Conservation (phyloP, 2,113 vertebrate species). For the Dipodomys stephensi region DNA sequence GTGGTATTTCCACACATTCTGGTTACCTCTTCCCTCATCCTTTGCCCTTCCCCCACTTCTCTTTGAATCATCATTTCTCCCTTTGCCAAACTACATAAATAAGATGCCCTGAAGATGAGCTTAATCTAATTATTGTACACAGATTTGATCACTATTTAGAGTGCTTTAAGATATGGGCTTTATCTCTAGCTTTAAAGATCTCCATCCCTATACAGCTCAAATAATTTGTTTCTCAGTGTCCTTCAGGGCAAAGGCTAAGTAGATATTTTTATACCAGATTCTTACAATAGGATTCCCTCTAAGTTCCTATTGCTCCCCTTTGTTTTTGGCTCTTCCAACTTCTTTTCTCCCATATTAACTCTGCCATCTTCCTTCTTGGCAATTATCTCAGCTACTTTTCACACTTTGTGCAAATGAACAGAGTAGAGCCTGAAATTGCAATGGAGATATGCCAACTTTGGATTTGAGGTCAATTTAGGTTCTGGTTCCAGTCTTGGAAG, state of each 20-base stretch:
- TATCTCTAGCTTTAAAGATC: conserved; percentile 9
- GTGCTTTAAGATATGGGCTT: neutral
- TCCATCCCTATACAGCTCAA: neutral
- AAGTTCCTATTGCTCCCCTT: neutral
- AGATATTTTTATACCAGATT: neutral
- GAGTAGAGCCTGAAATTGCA: neutral
- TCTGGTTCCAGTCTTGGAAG: neutral
- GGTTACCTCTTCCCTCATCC: conserved; percentile 15
- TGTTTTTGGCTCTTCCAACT: neutral
- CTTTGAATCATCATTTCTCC: conserved; percentile 13
- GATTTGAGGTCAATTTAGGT: conserved; percentile 8
- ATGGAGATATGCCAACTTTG: neutral
- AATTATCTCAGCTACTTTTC: neutral
- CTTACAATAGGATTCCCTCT: neutral
- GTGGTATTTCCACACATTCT: neutral
- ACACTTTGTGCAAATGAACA: neutral
- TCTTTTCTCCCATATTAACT: neutral
- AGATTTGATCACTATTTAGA: conserved; percentile 23
- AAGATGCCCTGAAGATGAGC: neutral
- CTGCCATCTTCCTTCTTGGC: conserved; percentile 35
- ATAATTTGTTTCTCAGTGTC: neutral
- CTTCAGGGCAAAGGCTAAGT: neutral
- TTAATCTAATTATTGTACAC: conserved; percentile 29
- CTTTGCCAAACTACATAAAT: neutral
- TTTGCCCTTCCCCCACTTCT: neutral